phyloP scores from a whole-genome alignment of 2,888 invertebrate species.

The Diplazon laetatorius region DNA sequence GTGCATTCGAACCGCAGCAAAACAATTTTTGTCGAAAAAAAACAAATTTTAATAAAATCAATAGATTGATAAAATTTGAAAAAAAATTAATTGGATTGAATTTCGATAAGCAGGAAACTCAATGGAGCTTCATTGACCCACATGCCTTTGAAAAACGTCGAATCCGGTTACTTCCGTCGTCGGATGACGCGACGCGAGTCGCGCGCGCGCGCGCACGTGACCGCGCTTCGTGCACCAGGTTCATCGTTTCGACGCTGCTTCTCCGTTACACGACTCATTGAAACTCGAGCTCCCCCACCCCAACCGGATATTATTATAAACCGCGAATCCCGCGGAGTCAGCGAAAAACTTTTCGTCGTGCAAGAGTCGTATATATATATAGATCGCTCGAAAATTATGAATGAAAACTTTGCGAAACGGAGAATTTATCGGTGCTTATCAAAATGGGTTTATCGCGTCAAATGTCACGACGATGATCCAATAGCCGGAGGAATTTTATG shows the following conservation, averaged over 20 bases:
- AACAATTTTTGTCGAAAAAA: background rate
- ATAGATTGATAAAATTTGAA: no score
- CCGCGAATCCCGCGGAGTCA: conserved; percentile 21
- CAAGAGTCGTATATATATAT: no score
- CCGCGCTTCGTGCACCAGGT: background rate
- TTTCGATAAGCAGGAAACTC: conserved; percentile 18
- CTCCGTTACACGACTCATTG: conserved; percentile 43
- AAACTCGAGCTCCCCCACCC: conserved; percentile 47
- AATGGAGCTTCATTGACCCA: conserved; percentile 26
- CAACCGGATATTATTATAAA: conserved; percentile 34
- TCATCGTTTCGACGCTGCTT: conserved; percentile 1
- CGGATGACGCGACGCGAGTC: background rate
- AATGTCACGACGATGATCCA: background rate
- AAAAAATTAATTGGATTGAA: background rate
- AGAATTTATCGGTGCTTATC: background rate
- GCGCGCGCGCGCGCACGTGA: conserved; percentile 7
- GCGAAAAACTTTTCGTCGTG: conserved; percentile 10
- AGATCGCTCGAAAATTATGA: conserved; percentile 4
- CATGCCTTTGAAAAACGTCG: background rate
- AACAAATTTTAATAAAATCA: no score
- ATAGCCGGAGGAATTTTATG: no score
- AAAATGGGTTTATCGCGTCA: background rate
- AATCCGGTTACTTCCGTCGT: background rate
- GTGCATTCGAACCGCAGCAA: background rate
- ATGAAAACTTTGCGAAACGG: background rate